phyloP scores from a whole-genome alignment of 2,888 invertebrate genomes.

The Phytoseiulus persimilis region DNA sequence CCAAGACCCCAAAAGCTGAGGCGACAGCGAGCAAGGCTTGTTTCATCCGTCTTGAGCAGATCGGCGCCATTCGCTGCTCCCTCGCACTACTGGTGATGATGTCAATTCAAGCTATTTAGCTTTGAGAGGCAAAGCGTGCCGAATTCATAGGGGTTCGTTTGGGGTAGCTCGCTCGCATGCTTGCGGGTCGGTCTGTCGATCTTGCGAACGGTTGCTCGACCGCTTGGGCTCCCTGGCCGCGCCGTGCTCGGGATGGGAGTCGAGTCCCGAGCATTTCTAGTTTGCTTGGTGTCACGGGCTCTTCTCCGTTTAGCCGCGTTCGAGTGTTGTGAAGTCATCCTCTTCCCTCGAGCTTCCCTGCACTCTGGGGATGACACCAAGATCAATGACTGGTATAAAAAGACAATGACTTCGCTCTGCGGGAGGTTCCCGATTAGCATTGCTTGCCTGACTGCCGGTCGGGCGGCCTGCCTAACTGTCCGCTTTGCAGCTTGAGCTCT shows the following conservation, averaged over 20 bases:
- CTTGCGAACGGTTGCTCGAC: neutral
- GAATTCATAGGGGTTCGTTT: neutral
- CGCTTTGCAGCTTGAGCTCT: neutral
- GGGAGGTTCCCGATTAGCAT: slow-evolving; percentile 9
- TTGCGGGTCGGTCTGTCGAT: neutral
- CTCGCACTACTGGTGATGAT: neutral
- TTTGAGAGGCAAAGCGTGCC: slow-evolving; percentile 5
- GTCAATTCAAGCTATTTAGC: slow-evolving; percentile 5
- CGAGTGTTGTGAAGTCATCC: slow-evolving; percentile 5
- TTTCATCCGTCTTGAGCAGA: neutral
- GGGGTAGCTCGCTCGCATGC: neutral
- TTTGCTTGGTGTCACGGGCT: neutral
- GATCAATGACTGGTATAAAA: slow-evolving; percentile 38
- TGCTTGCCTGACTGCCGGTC: neutral
- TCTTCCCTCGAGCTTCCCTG: neutral
- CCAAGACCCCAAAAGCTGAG: neutral
- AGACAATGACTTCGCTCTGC: slow-evolving; percentile 26
- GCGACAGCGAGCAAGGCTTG: neutral
- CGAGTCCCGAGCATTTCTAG: neutral
- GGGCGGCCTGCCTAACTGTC: neutral
- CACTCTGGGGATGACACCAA: slow-evolving; percentile 27
- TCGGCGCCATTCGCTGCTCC: neutral
- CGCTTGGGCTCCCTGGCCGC: neutral
- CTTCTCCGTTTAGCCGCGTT: neutral
- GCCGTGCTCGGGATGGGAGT: neutral